These are phyloP conservation scores for Polyploca ridens DNA, from an alignment of 2,888 invertebrate genomes.

Conservation along the genomic window DNA sequence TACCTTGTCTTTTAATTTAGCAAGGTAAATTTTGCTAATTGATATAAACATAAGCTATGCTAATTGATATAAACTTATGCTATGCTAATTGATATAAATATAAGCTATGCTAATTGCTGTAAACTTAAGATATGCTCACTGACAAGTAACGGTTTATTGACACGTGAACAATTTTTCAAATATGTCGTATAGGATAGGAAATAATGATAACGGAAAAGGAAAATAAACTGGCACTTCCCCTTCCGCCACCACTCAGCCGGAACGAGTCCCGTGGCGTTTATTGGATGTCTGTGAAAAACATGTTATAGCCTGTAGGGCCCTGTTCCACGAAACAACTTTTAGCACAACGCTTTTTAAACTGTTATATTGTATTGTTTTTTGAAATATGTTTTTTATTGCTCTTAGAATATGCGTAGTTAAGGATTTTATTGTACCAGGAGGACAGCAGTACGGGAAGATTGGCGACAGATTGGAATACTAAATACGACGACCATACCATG, in stretches of 20 bases:
- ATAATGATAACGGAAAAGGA: constrained; percentile 7
- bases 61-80: neutral
- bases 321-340: constrained; percentile 9
- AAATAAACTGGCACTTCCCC: constrained; percentile 8
- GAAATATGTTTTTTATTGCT: neutral
- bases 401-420: neutral
- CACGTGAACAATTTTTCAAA: constrained; percentile 2
- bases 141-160: neutral
- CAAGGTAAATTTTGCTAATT: neutral
- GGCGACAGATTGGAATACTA: too few relatives aligned
- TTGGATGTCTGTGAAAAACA: constrained; percentile 13
- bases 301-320: neutral
- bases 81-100: neutral
- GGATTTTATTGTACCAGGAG: too few relatives aligned
- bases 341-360: neutral
- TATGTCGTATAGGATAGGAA: neutral
- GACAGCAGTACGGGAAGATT: too few relatives aligned
- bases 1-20: neutral
- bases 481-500: too few relatives aligned
- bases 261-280: constrained; percentile 12
- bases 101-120: neutral
- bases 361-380: neutral
- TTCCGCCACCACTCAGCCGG: constrained; percentile 10
- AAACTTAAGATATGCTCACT: neutral
- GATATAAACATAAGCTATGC: neutral